These are phyloP conservation scores for Panagrolaimus sp. DNA, from an alignment of 1,140 invertebrate species.

Conservation along the genomic window DNA sequence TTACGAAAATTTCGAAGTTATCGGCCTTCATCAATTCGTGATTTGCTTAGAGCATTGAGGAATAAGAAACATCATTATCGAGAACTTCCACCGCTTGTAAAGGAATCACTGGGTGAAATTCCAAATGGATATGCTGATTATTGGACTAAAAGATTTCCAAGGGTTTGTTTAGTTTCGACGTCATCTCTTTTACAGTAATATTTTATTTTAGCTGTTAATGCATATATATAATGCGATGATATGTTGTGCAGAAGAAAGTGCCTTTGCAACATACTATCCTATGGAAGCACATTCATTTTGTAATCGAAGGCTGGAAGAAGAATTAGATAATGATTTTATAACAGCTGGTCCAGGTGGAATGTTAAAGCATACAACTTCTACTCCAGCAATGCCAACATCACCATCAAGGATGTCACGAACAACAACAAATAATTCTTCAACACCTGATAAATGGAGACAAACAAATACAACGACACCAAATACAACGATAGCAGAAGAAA, in stretches of 20 bases:
- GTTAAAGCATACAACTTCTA: neutral
- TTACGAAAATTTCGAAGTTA: slow-evolving; percentile 84
- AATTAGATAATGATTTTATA: neutral
- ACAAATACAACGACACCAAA: neutral
- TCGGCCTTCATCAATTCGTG: slow-evolving; percentile 69
- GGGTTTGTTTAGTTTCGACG: slow-evolving; percentile 27
- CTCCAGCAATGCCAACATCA: neutral
- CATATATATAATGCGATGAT: slow-evolving; percentile 48
- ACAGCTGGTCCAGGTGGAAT: neutral
- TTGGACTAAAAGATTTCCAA: slow-evolving; percentile 81
- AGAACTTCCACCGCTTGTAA: slow-evolving; percentile 75
- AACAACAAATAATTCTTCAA: neutral
- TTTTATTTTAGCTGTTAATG: slow-evolving; percentile 46
- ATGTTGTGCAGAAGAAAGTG: slow-evolving; percentile 41
- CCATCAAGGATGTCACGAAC: neutral
- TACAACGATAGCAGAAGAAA: too few relatives aligned
- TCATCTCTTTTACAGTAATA: neutral
- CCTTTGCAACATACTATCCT: slow-evolving; percentile 32
- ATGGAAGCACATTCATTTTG: slow-evolving; percentile 18
- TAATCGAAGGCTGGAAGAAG: neutral
- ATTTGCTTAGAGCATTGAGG: slow-evolving; percentile 82
- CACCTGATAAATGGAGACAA: neutral
- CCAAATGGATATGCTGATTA: slow-evolving; percentile 85
- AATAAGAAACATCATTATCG: slow-evolving; percentile 72
- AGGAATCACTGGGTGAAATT: slow-evolving; percentile 74